Base-by-base conservation (phyloP, 2,113 vertebrate genomes). In the Madoqua kirkii region DNA sequence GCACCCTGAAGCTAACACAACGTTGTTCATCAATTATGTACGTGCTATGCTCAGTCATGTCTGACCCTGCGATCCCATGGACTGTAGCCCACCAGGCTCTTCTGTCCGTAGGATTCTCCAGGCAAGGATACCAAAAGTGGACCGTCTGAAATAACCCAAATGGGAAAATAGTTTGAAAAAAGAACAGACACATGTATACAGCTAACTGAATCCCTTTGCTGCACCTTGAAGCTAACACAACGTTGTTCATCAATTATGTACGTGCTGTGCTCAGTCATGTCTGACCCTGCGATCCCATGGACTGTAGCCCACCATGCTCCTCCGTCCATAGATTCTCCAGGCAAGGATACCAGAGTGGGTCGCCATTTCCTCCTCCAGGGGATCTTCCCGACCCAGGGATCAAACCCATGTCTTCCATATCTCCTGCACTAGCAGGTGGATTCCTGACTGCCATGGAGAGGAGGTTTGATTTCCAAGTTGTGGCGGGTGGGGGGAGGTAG, bases 401-500 rank as follows among this genome's bases (percentile, higher is more conserved):
- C 1, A 2, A 40, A 23, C 67, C 19, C 10, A 12, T 5, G 11
- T 40, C n/a, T 71, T 10, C 9, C 23, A 2, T 40, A n/a, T 23
- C 67, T 36, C 62, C n/a, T 36, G 67, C n/a, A 71, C 6, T 71
- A 3, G n/a, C 19, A 71, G 19, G 67, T 40, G 67, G 67, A 23
- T 71, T 71, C 67, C 36, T 71, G 1, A 71, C 67, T 23, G n/a
- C 16, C 0, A 4, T n/a, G 33, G 62, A 67, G 62, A n/a, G 33
- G 62, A n/a, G 33, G 33, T n/a, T 19, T n/a, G 33, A 5, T n/a
- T 33, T 67, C 62, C 62, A n/a, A 12, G 40, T 14, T 43, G 10
- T 2, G 6, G 7, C 1, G 3, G 4, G 16, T 3, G 3, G 27
- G 21, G 19, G 8, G 16, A 2, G 9, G 6, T 11, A 45, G 7